Evolutionary conservation across 2,888 invertebrate genomes (phyloP).

Genomic region (Platycheirus rosarum): DNA sequence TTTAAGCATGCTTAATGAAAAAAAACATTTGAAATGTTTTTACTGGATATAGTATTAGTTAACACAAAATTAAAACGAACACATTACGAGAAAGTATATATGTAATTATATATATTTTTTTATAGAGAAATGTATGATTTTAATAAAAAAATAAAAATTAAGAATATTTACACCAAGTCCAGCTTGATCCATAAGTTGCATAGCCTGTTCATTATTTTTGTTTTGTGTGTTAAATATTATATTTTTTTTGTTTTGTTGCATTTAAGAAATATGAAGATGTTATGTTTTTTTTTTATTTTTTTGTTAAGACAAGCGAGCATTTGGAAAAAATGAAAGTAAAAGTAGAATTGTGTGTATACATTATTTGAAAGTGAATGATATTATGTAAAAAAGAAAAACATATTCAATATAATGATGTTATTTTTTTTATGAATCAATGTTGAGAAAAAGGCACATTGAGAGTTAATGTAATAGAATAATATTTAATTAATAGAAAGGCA

Average conservation of each 20-base stretch:
- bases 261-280: constrained; percentile 65
- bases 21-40: background rate
- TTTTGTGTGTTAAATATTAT: constrained; percentile 64
- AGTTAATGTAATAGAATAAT: constrained; percentile 27
- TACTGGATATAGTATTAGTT: background rate
- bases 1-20: background rate
- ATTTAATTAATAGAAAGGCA: constrained; percentile 21
- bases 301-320: constrained; percentile 70
- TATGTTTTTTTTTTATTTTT: constrained; percentile 60
- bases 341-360: constrained; percentile 76
- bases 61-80: constrained; percentile 12
- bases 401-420: constrained; percentile 76
- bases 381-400: constrained; percentile 29
- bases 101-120: background rate
- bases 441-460: constrained; percentile 57
- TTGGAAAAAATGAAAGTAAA: constrained; percentile 76
- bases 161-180: constrained; percentile 94
- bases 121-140: constrained; percentile 28
- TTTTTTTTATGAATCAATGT: constrained; percentile 74
- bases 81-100: constrained; percentile 1
- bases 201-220: constrained; percentile 86
- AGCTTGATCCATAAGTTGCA: constrained; percentile 95
- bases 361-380: constrained; percentile 64
- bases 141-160: constrained; percentile 59
- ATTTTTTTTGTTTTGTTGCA: too few relatives aligned